Base-by-base conservation (phyloP, 2,113 vertebrate genomes). In the Genyomyrus donnyi region DNA sequence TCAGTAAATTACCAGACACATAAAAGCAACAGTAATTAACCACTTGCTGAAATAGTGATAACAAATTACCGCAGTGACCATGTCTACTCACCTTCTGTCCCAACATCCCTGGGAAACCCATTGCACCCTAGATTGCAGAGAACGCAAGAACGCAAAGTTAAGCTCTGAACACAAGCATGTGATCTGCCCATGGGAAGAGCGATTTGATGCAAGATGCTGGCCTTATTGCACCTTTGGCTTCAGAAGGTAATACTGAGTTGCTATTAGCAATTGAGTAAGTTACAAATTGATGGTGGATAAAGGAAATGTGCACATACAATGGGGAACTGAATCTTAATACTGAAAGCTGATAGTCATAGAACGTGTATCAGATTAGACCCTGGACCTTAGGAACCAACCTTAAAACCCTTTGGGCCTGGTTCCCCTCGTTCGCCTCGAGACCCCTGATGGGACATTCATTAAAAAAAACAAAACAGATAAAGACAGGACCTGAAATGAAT, bases 41-140 rank as follows among this genome's bases (percentile, higher is more conserved):
- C 35, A 10, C 70, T 83, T 83, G 66, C 17, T 39, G 17, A 42
- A 17, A 80, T 80, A 80, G 19, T 17, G 5, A 80, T 70, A 10
- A 10, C 27, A 56, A 8, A 21, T n/a, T n/a, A 85, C 35, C 8
- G 46, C 74, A 42, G 77, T 45, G 21, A 45, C 31, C 52, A 56
- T 3, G 50, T 15, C 5, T 85, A 93, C 96, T 96, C 92, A 99
- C 98, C 94, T 99, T 99, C 93, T 99, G 98, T 90, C 98, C 98
- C 92, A 99, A 94, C 97, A 99, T 99, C 94, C 98, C 98, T 91
- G 98, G 97, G 91, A 98, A 96, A 84, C 98, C 98, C 92, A 97
- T 97, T 88, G 95, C 95, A 85, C 98, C 98, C 98, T 99, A 92
- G 19, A 94, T 94, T 15, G 92, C 91, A 94, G 90, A 90, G 24